Percentiles rank a stretch among this genome's conserved stretches.
phyloP scores from a whole-genome alignment of 2,888 invertebrate species.

The Taenaris catops region DNA sequence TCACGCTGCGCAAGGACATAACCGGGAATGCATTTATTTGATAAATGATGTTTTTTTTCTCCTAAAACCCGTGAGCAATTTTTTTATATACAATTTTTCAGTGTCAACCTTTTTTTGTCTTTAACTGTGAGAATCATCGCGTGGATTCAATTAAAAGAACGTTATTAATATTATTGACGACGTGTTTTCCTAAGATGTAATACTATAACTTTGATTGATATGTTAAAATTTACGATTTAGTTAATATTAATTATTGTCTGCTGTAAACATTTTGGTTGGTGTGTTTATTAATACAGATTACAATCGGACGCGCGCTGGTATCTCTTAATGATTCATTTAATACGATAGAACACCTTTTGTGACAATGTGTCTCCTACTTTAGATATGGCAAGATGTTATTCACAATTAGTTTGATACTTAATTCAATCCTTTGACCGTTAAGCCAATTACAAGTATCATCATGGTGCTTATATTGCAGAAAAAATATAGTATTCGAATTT shows the following conservation, averaged over 20 bases:
- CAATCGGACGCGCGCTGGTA: constrained; percentile 35
- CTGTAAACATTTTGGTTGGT: constrained; percentile 31
- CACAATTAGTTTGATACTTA: constrained; percentile 57
- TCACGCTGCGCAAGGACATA: constrained; percentile 76
- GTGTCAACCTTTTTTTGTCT: constrained; percentile 59
- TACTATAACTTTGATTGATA: constrained; percentile 36
- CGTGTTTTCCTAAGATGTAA: constrained; percentile 33
- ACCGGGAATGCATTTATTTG: constrained; percentile 72
- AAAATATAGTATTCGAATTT: constrained; percentile 77
- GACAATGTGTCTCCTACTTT: constrained; percentile 34
- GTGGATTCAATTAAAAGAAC: constrained; percentile 44
- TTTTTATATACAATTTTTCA: constrained; percentile 57
- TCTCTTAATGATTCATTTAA: constrained; percentile 41
- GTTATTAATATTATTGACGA: constrained; percentile 17
- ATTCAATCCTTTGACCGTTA: constrained; percentile 61
- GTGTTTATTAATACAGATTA: constrained; percentile 30
- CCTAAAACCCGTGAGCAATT: constrained; percentile 31
- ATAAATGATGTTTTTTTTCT: constrained; percentile 72
- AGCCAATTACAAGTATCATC: constrained; percentile 74
- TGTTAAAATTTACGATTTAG: constrained; percentile 24
- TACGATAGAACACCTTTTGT: constrained; percentile 22
- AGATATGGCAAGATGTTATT: constrained; percentile 36
- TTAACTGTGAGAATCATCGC: constrained; percentile 43
- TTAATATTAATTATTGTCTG: constrained; percentile 5
- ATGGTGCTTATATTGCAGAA: constrained; percentile 68